A percentile compares a stretch with the other conserved stretches of the same genome.
phyloP scores from a whole-genome alignment of 1,140 invertebrate genomes.

The Drosophila parabipectinata region DNA sequence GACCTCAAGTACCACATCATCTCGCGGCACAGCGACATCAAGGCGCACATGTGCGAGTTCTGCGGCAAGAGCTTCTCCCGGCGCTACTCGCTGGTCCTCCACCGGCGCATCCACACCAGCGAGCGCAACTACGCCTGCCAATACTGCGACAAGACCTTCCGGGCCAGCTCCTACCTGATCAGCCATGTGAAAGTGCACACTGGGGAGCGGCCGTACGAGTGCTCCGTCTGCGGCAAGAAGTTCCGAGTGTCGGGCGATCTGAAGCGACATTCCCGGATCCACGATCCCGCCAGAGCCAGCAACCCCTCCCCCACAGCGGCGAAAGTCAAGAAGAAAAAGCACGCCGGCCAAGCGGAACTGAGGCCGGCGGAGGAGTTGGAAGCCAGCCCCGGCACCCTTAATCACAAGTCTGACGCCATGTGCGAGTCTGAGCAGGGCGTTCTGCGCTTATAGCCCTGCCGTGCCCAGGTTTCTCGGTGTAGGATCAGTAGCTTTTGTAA shows the following conservation, averaged over 20 bases:
- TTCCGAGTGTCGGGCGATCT: conserved; percentile 94
- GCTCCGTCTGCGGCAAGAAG: conserved; percentile 91
- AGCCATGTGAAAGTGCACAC: conserved; percentile 96
- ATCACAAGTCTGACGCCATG: conserved; percentile 61
- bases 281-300: conserved; percentile 83
- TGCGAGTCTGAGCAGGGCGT: conserved; percentile 61
- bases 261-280: conserved; percentile 93
- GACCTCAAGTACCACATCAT: conserved; percentile 95
- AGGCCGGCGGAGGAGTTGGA: conserved; percentile 14
- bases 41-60: conserved; percentile 95
- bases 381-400: conserved; percentile 10
- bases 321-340: conserved; percentile 28
- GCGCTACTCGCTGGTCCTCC: conserved; percentile 96
- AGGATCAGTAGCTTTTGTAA: conserved; percentile 6
- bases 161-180: conserved; percentile 93
- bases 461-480: conserved; percentile 59
- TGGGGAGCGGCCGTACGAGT: conserved; percentile 92
- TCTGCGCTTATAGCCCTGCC: conserved; percentile 61
- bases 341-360: conserved; percentile 30
- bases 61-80: conserved; percentile 96
- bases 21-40: conserved; percentile 91
- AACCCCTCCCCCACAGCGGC: neutral
- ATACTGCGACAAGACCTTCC: conserved; percentile 91
- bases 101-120: conserved; percentile 94
- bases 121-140: conserved; percentile 95